Base-by-base conservation (phyloP, 2,888 invertebrate genomes). In the Papilio demoleus region DNA sequence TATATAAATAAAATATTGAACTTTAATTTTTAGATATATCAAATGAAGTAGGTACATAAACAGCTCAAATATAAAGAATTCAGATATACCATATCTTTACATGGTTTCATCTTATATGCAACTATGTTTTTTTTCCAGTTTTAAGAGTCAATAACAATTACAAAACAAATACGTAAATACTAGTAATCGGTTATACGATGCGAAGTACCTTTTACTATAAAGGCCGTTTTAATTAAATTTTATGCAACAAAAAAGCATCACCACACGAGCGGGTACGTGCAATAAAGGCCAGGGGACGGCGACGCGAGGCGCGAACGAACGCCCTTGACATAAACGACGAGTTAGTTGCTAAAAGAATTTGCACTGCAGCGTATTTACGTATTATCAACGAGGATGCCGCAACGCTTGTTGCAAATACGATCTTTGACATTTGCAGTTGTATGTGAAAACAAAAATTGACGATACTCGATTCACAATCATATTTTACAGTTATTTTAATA, bases 311-410 rank as follows among this genome's bases (percentile, higher is more conserved):
- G 77, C 67, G 68, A 78, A 79, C 68, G 75, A 73, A 71, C 76
- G 81, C 70, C 83, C 81, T 81, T 81, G 81, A 76, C 77, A 80
- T 81, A 77, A 81, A 65, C 69, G 65, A 56, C 45, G 36, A 69
- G 69, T 65, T 53, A 60, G 65, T 53, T 65, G 56, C 64, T 56
- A 60, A 65, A 68, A 68, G 50, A 68, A 68, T 65, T 64, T 65
- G 22, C 58, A 9, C 24, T 63, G 47, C 45, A 68, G 27, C 50
- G 22, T 27, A 38, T 53, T 64, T 36, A 53, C 50, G 53, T 53
- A 38, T 64, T 38, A 53, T 53, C 53, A 50, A 14, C 64, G 36
- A 24, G 24, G 64, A 24, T 53, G 38, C 53, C 38, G 64, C 64
- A 50, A 64, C 27, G 27, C 19, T 53, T 36, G 64, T 64, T 64